phyloP scores from a whole-genome alignment of 2,888 invertebrate species.

The Morpho helenor region DNA sequence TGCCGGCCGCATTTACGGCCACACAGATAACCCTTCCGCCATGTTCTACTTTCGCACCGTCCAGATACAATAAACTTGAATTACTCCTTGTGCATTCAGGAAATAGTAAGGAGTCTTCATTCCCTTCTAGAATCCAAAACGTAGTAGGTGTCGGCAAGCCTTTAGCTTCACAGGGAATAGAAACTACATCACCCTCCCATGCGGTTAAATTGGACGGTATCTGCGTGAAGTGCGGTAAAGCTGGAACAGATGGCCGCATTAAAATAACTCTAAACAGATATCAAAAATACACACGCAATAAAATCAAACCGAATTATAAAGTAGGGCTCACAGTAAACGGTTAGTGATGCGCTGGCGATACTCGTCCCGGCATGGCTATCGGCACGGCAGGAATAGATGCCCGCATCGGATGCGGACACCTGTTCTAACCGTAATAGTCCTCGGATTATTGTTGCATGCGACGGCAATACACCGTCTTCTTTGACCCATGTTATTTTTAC shows the following conservation, averaged over 20 bases:
- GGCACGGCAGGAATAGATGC: constrained; percentile 94
- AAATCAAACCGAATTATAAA: constrained; percentile 47
- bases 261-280: constrained; percentile 58
- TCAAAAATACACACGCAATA: constrained; percentile 63
- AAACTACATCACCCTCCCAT: constrained; percentile 91
- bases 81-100: constrained; percentile 74
- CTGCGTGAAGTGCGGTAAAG: constrained; percentile 91
- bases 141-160: constrained; percentile 96
- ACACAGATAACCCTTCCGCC: constrained; percentile 73
- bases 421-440: constrained; percentile 86
- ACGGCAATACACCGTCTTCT: constrained; percentile 65
- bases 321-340: constrained; percentile 91
- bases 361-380: constrained; percentile 94
- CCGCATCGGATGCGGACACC: constrained; percentile 91
- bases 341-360: constrained; percentile 91
- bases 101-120: constrained; percentile 82
- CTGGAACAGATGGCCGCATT: constrained; percentile 81
- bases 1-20: constrained; percentile 72
- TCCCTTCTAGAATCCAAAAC: constrained; percentile 97
- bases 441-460: constrained; percentile 60
- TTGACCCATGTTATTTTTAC: constrained; percentile 75
- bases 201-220: constrained; percentile 93
- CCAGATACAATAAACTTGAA: constrained; percentile 69
- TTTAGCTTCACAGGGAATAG: constrained; percentile 94
- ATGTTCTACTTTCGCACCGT: constrained; percentile 64